phyloP scores from a whole-genome alignment of 35 echinoderm and acorn worm genomes.

The Heliocidaris erythrogramma region DNA sequence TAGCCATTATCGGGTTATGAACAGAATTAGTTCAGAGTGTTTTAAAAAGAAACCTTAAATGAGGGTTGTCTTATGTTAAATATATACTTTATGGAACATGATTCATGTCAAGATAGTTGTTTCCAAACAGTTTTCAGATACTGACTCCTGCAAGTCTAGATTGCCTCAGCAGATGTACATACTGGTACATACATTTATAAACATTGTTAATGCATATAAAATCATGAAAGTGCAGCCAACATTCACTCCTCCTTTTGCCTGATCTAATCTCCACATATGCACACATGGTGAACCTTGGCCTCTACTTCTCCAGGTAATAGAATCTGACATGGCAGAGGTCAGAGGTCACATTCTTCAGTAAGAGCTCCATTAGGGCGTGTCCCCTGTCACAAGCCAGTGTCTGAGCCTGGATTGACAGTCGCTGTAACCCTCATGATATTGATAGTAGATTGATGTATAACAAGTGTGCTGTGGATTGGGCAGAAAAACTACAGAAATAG shows the following conservation, averaged over 20 bases:
- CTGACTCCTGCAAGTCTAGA: too few species aligned
- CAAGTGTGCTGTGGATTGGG: background rate
- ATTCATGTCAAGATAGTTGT: too few species aligned
- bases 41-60: too few species aligned
- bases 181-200: too few species aligned
- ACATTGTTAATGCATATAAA: background rate
- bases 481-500: background rate
- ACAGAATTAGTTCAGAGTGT: too few species aligned
- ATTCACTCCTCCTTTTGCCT: background rate
- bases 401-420: constrained; percentile 15
- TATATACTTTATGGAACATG: too few species aligned
- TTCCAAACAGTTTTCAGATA: background rate
- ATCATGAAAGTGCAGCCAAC: background rate
- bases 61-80: too few species aligned
- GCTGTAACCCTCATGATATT: background rate
- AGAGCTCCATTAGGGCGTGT: constrained; percentile 29
- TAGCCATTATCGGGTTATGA: too few species aligned
- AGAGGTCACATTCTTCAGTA: constrained; percentile 22
- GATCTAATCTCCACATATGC: constrained; percentile 3
- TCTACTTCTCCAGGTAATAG: constrained; percentile 9
- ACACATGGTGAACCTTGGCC: background rate
- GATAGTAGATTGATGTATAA: background rate
- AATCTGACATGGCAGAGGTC: constrained; percentile 22
- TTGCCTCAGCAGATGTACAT: too few species aligned
- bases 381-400: constrained; percentile 10